These are phyloP conservation scores for Ashinkailepas kermadecensis DNA, from an alignment of 2,888 invertebrate species.

Conservation along the genomic window DNA sequence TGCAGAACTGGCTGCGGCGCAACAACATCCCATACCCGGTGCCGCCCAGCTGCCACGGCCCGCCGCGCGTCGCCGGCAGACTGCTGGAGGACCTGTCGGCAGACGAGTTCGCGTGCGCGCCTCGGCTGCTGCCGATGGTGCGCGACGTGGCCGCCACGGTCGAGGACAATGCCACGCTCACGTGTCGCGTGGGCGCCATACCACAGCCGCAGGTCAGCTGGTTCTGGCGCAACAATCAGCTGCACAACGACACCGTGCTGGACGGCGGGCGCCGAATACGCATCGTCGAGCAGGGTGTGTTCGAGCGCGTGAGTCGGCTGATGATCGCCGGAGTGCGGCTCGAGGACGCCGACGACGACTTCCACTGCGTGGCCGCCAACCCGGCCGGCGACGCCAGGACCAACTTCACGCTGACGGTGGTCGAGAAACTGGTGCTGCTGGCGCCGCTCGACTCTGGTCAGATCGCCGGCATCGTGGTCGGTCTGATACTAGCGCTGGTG, in stretches of 20 bases:
- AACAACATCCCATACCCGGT: slow-evolving; percentile 58
- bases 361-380: slow-evolving; percentile 77
- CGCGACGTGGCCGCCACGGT: slow-evolving; percentile 65
- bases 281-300: slow-evolving; percentile 28
- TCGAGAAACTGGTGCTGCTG: slow-evolving; percentile 26
- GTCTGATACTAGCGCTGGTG: slow-evolving; percentile 28
- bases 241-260: slow-evolving; percentile 45
- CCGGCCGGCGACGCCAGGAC: slow-evolving; percentile 68
- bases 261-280: slow-evolving; percentile 47
- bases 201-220: slow-evolving; percentile 66
- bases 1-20: slow-evolving; percentile 71
- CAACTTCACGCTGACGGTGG: slow-evolving; percentile 64
- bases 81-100: slow-evolving; percentile 66
- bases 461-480: slow-evolving; percentile 33
- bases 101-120: slow-evolving; percentile 79
- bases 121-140: slow-evolving; percentile 49
- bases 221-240: slow-evolving; percentile 30
- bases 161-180: slow-evolving; percentile 76
- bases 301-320: slow-evolving; percentile 62
- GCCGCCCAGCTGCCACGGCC: slow-evolving; percentile 60
- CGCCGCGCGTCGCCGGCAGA: slow-evolving; percentile 45
- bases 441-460: slow-evolving; percentile 30
- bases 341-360: slow-evolving; percentile 70
- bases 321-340: slow-evolving; percentile 66
- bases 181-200: slow-evolving; percentile 70